Evolutionary conservation across 2,888 invertebrate genomes (phyloP).

Genomic region (Myopa tessellatipennis): DNA sequence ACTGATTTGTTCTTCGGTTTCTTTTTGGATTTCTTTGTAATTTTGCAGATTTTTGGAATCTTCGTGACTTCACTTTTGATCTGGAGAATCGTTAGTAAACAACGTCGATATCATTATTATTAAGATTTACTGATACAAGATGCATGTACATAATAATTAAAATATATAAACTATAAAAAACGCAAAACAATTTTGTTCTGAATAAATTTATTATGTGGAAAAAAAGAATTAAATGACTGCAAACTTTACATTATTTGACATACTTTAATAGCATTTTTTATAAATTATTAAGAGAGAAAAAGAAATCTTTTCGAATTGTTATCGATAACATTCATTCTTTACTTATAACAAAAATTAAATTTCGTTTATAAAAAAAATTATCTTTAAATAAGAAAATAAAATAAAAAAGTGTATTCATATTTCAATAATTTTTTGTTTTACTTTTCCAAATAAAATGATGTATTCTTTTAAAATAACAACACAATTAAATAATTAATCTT

Average conservation of each 20-base stretch:
- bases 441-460: background rate
- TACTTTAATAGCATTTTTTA: constrained; percentile 7
- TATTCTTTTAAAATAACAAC: background rate
- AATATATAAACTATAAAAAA: too few relatives aligned
- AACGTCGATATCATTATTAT: constrained; percentile 58
- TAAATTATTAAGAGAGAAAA: background rate
- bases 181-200: too few relatives aligned
- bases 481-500: constrained; percentile 2
- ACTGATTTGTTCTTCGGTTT: background rate
- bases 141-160: too few relatives aligned
- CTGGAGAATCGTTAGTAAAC: constrained; percentile 57
- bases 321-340: too few relatives aligned
- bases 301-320: too few relatives aligned
- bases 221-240: too few relatives aligned
- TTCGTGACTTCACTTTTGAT: constrained; percentile 54
- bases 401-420: background rate
- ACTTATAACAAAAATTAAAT: background rate
- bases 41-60: constrained; percentile 55
- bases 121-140: background rate
- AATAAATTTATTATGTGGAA: too few relatives aligned
- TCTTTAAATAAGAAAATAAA: background rate
- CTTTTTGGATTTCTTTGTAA: background rate
- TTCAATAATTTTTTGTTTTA: background rate
- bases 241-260: too few relatives aligned
- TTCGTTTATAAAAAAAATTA: background rate